Percentiles rank a stretch among this genome's conserved stretches.
phyloP scores from a whole-genome alignment of 2,888 invertebrate species.

The Buathra laborator region DNA sequence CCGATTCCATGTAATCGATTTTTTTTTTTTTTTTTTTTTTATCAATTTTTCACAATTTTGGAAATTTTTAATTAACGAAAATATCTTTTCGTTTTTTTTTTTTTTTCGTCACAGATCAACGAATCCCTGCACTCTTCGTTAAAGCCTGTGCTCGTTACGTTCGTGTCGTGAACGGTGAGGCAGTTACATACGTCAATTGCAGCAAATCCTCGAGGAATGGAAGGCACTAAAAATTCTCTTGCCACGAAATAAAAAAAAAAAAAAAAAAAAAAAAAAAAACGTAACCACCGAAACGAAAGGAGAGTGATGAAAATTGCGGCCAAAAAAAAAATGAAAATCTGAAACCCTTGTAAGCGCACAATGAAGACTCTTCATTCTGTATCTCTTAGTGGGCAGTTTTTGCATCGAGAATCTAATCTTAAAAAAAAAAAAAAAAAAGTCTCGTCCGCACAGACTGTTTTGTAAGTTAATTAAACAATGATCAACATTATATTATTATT shows the following conservation, averaged over 20 bases:
- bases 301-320: conserved; percentile 25
- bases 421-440: conserved; percentile 12
- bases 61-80: neutral
- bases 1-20: neutral
- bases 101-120: conserved; percentile 77
- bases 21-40: conserved; percentile 12
- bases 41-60: neutral
- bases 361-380: conserved; percentile 42
- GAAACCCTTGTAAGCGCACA: conserved; percentile 25
- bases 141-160: conserved; percentile 84
- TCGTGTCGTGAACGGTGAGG: conserved; percentile 82
- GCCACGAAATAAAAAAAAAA: neutral
- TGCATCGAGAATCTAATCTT: conserved; percentile 34
- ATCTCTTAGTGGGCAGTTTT: conserved; percentile 33
- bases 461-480: conserved; percentile 59
- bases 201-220: conserved; percentile 67
- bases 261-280: conserved; percentile 21
- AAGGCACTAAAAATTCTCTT: conserved; percentile 55
- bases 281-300: neutral
- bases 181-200: conserved; percentile 79
- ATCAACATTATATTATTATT: conserved; percentile 52
- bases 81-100: conserved; percentile 26
- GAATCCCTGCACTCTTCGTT: conserved; percentile 83
- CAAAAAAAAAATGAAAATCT: neutral
- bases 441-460: conserved; percentile 65